Evolutionary conservation across 2,888 invertebrate species (phyloP).

Genomic region (Eudasyphora cyanicolor): DNA sequence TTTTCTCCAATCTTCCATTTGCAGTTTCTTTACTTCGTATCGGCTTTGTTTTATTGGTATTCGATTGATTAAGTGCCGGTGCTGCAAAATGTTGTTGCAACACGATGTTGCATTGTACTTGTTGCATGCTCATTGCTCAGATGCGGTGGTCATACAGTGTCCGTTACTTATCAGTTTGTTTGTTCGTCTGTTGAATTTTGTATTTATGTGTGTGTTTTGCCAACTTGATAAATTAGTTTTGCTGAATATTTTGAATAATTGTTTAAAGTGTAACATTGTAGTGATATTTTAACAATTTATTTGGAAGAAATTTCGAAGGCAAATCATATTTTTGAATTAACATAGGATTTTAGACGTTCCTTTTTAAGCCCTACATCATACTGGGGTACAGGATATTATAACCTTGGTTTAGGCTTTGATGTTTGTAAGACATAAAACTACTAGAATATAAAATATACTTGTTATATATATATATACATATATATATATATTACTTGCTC

Average conservation of each 20-base stretch:
- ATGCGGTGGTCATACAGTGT: too few species aligned
- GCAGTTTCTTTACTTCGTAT: not conserved
- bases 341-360: too few species aligned
- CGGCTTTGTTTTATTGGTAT: constrained; percentile 64
- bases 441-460: too few species aligned
- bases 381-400: too few species aligned
- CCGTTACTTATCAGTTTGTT: constrained; percentile 54
- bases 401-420: too few species aligned
- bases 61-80: constrained; percentile 69
- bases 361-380: too few species aligned
- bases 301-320: not conserved
- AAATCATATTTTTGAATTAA: too few species aligned
- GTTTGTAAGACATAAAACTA: too few species aligned
- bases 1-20: not conserved
- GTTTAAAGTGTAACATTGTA: constrained; percentile 15
- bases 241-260: constrained; percentile 62
- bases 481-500: too few species aligned
- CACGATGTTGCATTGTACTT: constrained; percentile 44
- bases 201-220: not conserved
- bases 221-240: constrained; percentile 58
- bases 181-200: constrained; percentile 16
- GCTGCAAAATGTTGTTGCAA: constrained; percentile 65
- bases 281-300: not conserved
- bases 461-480: too few species aligned
- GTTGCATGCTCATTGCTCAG: constrained; percentile 25